Evolutionary conservation across 2,797 vertebrate genomes (phyloP).

Genomic region (Arremon aurantiirostris): DNA sequence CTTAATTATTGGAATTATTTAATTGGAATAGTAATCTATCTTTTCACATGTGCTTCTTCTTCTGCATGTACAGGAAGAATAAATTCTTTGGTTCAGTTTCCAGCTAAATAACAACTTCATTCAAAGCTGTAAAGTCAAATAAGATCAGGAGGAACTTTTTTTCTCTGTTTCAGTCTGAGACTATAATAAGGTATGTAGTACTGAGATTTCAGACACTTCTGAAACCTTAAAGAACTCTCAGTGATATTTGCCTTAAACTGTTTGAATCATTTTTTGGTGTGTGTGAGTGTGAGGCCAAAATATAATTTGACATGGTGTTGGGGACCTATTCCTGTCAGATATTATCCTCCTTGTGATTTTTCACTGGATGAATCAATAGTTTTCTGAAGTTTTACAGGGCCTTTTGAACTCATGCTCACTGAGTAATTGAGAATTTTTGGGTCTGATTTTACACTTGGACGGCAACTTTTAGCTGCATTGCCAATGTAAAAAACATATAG

Average conservation of each 20-base stretch:
- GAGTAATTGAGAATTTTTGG: background rate
- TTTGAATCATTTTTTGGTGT: background rate
- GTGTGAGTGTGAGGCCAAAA: background rate
- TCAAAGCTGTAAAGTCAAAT: background rate
- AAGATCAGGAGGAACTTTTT: background rate
- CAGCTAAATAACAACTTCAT: background rate
- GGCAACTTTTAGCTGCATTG: background rate
- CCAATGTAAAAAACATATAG: background rate
- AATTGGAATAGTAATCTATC: background rate
- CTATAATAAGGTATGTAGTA: background rate
- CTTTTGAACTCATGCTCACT: background rate
- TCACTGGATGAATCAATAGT: background rate
- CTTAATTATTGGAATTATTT: background rate
- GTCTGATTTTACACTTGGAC: background rate
- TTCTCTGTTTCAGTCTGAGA: background rate
- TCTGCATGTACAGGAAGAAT: background rate
- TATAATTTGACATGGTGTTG: background rate
- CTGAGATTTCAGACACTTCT: background rate
- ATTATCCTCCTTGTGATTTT: background rate
- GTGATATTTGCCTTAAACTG: background rate
- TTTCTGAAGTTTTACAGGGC: background rate
- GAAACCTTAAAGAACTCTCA: background rate
- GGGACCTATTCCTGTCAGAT: background rate
- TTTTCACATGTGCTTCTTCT: background rate
- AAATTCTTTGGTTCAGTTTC: background rate